Evolutionary conservation across 2,113 vertebrate species (phyloP).

Genomic region (Cichladusa arquata): DNA sequence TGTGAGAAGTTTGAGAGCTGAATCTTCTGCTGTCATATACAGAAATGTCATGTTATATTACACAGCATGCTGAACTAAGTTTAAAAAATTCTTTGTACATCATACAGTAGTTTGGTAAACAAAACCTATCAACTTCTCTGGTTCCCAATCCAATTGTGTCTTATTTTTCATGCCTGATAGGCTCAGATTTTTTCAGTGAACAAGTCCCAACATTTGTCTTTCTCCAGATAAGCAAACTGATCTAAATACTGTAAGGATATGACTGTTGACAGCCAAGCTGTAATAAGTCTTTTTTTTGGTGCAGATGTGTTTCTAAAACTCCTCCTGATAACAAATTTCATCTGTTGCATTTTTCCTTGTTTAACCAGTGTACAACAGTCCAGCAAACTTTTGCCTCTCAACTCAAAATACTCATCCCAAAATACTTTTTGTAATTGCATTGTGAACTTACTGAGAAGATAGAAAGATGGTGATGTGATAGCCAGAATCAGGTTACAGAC

Average conservation of each 20-base stretch:
- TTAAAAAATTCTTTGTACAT: not conserved
- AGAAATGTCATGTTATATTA: not conserved
- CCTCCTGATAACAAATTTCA: not conserved
- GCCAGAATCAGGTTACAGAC: not conserved
- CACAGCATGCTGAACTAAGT: not conserved
- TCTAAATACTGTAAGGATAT: not conserved
- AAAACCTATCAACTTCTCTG: not conserved
- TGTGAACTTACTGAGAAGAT: not conserved
- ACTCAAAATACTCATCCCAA: not conserved
- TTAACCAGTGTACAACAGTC: not conserved
- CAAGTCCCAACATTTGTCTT: not conserved
- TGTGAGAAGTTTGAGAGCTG: not conserved
- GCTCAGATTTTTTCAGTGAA: not conserved
- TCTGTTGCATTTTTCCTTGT: not conserved
- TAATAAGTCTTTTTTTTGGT: not conserved
- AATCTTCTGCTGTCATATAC: conserved; percentile 15
- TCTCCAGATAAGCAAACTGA: conserved; percentile 6
- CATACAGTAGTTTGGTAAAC: not conserved
- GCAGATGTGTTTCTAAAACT: not conserved
- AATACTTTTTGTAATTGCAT: not conserved
- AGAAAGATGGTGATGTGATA: not conserved
- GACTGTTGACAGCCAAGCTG: not conserved
- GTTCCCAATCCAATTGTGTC: not conserved
- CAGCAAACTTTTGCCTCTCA: not conserved
- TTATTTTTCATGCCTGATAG: not conserved